A percentile compares a stretch with the other conserved stretches of the same genome.
Evolutionary conservation across 2,797 vertebrate genomes (phyloP).

Genomic region (Etheostoma nigrum): DNA sequence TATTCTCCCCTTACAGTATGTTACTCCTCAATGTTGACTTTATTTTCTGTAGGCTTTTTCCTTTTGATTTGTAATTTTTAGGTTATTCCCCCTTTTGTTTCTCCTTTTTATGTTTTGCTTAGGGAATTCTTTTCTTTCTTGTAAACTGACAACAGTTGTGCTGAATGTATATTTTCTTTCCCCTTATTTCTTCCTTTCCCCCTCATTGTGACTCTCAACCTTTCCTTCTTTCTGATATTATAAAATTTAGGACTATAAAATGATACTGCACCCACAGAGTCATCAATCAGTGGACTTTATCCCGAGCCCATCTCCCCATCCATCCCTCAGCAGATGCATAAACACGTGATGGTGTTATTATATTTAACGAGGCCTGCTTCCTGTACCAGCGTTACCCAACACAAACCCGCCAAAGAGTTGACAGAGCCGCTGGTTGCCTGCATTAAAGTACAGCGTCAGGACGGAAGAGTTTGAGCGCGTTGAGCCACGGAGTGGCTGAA

Average conservation of each 20-base stretch:
- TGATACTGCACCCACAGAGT: conserved; percentile 1
- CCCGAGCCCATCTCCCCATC: conserved; percentile 29
- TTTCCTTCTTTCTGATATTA: not conserved
- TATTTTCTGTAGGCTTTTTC: too few relatives aligned
- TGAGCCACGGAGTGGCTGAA: conserved; percentile 63
- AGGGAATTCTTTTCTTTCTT: too few relatives aligned
- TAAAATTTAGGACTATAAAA: not conserved
- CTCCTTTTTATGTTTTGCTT: too few relatives aligned
- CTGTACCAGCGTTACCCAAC: not conserved
- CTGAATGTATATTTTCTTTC: too few relatives aligned
- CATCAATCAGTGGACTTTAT: conserved; percentile 42
- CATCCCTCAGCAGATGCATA: conserved; percentile 16
- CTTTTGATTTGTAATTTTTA: too few relatives aligned
- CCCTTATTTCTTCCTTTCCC: too few relatives aligned
- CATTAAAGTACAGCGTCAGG: conserved; percentile 40
- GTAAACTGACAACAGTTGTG: too few relatives aligned
- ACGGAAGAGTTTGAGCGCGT: conserved; percentile 26
- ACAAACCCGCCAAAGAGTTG: conserved; percentile 36
- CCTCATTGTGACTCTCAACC: too few relatives aligned
- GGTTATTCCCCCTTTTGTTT: too few relatives aligned
- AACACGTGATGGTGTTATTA: conserved; percentile 25
- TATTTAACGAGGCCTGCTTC: conserved; percentile 24
- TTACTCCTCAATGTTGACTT: too few relatives aligned
- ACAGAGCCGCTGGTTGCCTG: conserved; percentile 28
- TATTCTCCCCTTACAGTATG: too few relatives aligned